Evolutionary conservation across 2,797 vertebrate genomes (phyloP), one percentile per base, ranked within the genome.

Genomic region (Neosalanx taihuensis): DNA sequence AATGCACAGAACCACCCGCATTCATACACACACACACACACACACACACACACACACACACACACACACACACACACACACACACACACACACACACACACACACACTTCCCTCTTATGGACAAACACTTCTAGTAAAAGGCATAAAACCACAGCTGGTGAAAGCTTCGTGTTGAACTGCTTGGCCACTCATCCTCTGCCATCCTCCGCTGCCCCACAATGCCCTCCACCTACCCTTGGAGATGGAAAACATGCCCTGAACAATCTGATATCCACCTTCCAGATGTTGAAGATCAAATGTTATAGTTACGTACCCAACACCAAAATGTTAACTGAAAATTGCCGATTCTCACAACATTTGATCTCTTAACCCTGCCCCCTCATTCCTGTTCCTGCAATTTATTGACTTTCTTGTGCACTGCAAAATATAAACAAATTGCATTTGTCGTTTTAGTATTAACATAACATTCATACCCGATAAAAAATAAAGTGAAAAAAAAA

Each of bases 401-500:
- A 51, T 5, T 51, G 17, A 51, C 49, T 15, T 51, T 15, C 49
- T 51, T 51, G 15, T 15, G 12, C 3, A 18, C 12, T 18, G 15
- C 49, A 51, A 51, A 18, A 51, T 51, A 15, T 18, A 51, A 18
- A 13, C 49, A 51, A 17, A 51, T 17, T 17, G 15, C 15, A 18
- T 51, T 51, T 13, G 15, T 51, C 49, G 15, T 51, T 51, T 3
- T 18, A 51, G 15, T 51, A 51, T 51, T n/a, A n/a, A n/a, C n/a
- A n/a, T n/a, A 85, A 78, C 79, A 75, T 78, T 76, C 63, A 72
- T 92, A 99, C 97, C 96, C 96, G n/a, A n/a, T n/a, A n/a, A n/a
- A n/a, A n/a, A n/a, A n/a, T n/a, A n/a, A n/a, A n/a, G n/a, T n/a
- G n/a, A n/a, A n/a, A n/a, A n/a, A n/a, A n/a, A n/a, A n/a, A n/a